Evolutionary conservation across 2,888 invertebrate genomes (phyloP), one percentile per base, ranked within the genome.

Genomic region (Scaeva pyrastri): DNA sequence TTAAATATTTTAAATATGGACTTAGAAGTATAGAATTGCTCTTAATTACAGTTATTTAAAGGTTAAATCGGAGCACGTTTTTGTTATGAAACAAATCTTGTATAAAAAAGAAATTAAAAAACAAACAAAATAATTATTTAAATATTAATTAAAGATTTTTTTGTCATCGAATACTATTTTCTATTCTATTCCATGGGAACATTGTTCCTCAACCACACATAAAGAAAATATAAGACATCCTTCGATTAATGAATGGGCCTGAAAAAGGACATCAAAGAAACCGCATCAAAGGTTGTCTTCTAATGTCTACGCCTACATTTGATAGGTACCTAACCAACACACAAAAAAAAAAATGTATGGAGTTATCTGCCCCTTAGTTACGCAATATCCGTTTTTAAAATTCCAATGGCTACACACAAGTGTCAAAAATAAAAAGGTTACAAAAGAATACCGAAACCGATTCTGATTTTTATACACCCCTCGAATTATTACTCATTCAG

Each of bases 351-450:
- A 1, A 43, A 43, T 14, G 14, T 50, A 8, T 26, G 6, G 26
- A 6, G 2, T 7, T 31, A 64, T 78, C 64, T 75, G 79, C 84
- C 71, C 79, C 84, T 84, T 74, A 79, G 78, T 84, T 84, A 84
- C 84, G 74, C 84, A 60, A 41, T 66, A 77, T 82, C 71, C 66
- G 52, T 52, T 72, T 73, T 52, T 7, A 36, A 36, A 2, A 43
- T 73, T 68, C 77, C 36, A 58, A 62, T 68, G 73, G 39, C 60
- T 45, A 73, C 64, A 58, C 23, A 71, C 50, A 62, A 60, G 19
- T 77, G 39, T 56, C 68, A 21, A 12, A 66, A n/a, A n/a, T n/a
- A n/a, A n/a, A 48, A 64, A 43, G 31, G 73, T 60, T 62, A 70
- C 52, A 73, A 68, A 78, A 14, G 48, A 55, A 50, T 31, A 56